These are phyloP conservation scores for Argyrosomus japonicus DNA, from an alignment of 2,113 vertebrate species.

Conservation along the genomic window DNA sequence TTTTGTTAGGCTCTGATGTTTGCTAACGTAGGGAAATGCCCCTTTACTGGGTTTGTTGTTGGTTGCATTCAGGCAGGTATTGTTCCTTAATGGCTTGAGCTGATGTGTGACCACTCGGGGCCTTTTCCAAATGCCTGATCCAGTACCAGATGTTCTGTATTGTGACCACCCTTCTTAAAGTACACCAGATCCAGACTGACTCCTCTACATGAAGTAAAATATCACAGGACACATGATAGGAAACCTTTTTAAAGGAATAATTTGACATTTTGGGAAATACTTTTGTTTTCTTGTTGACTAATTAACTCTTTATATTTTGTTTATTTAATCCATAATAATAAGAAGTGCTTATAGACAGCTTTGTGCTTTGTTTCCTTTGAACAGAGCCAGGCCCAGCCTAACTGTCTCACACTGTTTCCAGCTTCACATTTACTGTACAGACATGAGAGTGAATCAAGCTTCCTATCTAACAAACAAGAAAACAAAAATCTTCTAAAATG, in stretches of 20 bases:
- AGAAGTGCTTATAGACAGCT: background rate
- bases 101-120: background rate
- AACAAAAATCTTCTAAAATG: background rate
- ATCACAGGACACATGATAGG: background rate
- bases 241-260: background rate
- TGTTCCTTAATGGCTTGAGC: background rate
- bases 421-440: background rate
- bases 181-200: background rate
- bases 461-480: too few relatives aligned
- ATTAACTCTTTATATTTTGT: background rate
- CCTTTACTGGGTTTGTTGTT: background rate
- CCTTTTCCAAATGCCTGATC: constrained; percentile 8
- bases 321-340: background rate
- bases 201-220: background rate
- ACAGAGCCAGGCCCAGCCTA: background rate
- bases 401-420: background rate
- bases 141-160: background rate
- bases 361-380: too few relatives aligned
- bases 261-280: background rate
- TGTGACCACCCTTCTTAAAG: background rate
- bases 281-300: background rate
- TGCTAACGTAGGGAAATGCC: constrained; percentile 3
- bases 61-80: background rate
- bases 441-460: background rate
- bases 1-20: constrained; percentile 21